Percentiles rank a stretch among this genome's conserved stretches.
Evolutionary conservation across 2,113 vertebrate genomes (phyloP).

Genomic region (Boleophthalmus pectinirostris): DNA sequence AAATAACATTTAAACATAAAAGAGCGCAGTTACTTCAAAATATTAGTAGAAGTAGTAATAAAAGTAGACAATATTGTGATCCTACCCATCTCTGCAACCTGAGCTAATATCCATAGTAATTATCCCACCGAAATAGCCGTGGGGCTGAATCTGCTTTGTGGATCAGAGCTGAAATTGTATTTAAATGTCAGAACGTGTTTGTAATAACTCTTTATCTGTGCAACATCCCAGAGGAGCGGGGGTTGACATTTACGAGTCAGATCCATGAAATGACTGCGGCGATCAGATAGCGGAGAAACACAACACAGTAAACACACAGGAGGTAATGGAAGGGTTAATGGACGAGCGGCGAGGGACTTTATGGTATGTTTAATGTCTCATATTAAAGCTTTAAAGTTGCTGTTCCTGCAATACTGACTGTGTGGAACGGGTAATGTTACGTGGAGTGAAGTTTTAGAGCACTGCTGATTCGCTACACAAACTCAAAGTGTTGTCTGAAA

Average conservation of each 20-base stretch:
- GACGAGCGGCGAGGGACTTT: conserved; percentile 41
- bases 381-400: conserved; percentile 35
- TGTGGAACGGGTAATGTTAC: neutral
- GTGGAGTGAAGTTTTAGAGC: neutral
- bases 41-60: too few relatives aligned
- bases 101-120: conserved; percentile 10
- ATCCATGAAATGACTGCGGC: conserved; percentile 38
- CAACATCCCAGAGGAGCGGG: conserved; percentile 11
- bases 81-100: neutral
- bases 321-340: conserved; percentile 61
- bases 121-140: conserved; percentile 10
- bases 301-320: conserved; percentile 28
- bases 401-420: conserved; percentile 13
- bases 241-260: conserved; percentile 40
- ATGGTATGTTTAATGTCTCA: conserved; percentile 41
- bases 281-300: conserved; percentile 30
- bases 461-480: neutral
- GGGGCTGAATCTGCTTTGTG: conserved; percentile 23
- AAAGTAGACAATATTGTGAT: neutral
- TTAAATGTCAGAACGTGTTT: conserved; percentile 40
- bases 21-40: too few relatives aligned
- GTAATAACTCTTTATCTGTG: conserved; percentile 30
- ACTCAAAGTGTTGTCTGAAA: too few relatives aligned
- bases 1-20: too few relatives aligned
- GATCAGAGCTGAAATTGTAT: conserved; percentile 25